Conservation (phyloP, 35 echinoderm and acorn worm species). For the Stichopus chloronotus region DNA sequence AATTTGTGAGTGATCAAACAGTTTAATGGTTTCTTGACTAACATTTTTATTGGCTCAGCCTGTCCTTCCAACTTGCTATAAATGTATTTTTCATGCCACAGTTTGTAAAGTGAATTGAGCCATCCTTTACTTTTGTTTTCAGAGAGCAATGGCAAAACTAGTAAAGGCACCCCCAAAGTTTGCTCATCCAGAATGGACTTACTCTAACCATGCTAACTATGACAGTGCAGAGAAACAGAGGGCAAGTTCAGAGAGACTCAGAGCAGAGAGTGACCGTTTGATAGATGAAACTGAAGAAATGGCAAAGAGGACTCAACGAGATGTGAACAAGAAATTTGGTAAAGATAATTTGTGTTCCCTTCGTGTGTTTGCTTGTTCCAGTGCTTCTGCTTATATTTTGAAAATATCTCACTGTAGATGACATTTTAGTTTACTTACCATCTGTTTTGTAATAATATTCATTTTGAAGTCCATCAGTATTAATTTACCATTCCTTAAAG, state of each 20-base stretch:
- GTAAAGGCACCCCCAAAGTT: conserved; percentile 89
- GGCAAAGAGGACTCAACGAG: conserved; percentile 93
- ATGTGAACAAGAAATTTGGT: conserved; percentile 99
- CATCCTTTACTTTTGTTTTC: no score
- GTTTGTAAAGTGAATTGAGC: no score
- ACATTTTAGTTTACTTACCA: no score
- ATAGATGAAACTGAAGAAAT: conserved; percentile 97
- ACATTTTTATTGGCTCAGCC: no score
- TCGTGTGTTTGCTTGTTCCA: background rate
- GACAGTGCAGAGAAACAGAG: conserved; percentile 98
- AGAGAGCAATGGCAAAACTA: conserved; percentile 85
- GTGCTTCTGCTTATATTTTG: background rate
- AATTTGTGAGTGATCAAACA: no score
- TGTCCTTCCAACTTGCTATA: no score
- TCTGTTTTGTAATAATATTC: no score
- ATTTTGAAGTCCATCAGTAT: no score
- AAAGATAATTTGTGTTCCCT: background rate
- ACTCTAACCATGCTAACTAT: conserved; percentile 93
- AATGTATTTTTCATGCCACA: no score
- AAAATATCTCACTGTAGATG: no score
- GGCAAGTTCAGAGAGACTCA: conserved; percentile 89
- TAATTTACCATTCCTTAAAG: no score
- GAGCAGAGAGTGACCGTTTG: conserved; percentile 89
- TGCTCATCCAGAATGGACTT: conserved; percentile 84
- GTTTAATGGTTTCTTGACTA: no score